Conservation (phyloP, 2,888 invertebrate species). For the Parnassius glacialis region DNA sequence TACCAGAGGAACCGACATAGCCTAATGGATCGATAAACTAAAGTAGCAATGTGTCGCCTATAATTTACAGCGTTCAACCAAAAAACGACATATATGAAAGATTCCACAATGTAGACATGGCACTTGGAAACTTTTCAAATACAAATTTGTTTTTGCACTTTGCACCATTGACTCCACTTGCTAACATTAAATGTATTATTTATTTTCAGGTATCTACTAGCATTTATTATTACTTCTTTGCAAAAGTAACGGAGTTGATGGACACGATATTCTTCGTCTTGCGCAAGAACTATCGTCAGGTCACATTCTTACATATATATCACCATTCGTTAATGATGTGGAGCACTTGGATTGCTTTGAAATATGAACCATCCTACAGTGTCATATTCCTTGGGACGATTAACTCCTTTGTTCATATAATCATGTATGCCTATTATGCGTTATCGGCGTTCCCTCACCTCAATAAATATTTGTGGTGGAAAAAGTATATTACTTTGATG, state of each 20-base stretch:
- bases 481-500: conserved; percentile 88
- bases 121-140: too few relatives aligned
- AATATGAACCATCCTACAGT: conserved; percentile 86
- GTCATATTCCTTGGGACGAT: conserved; percentile 84
- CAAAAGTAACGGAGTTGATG: conserved; percentile 92
- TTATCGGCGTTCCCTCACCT: conserved; percentile 83
- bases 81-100: too few relatives aligned
- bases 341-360: conserved; percentile 86
- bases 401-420: conserved; percentile 86
- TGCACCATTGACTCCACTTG: too few relatives aligned
- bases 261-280: conserved; percentile 94
- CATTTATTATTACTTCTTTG: conserved; percentile 89
- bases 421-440: conserved; percentile 90
- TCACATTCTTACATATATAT: conserved; percentile 91
- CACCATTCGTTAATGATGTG: conserved; percentile 89
- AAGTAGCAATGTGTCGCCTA: too few relatives aligned
- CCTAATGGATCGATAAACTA: too few relatives aligned
- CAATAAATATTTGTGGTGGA: conserved; percentile 90
- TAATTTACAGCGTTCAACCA: too few relatives aligned
- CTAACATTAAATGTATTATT: not conserved
- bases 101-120: too few relatives aligned
- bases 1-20: too few relatives aligned
- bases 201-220: conserved; percentile 42
- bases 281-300: conserved; percentile 91
- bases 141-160: too few relatives aligned